Percentiles rank a stretch among this genome's conserved stretches.
phyloP scores from a whole-genome alignment of 2,113 vertebrate genomes.

The Austrofundulus limnaeus region DNA sequence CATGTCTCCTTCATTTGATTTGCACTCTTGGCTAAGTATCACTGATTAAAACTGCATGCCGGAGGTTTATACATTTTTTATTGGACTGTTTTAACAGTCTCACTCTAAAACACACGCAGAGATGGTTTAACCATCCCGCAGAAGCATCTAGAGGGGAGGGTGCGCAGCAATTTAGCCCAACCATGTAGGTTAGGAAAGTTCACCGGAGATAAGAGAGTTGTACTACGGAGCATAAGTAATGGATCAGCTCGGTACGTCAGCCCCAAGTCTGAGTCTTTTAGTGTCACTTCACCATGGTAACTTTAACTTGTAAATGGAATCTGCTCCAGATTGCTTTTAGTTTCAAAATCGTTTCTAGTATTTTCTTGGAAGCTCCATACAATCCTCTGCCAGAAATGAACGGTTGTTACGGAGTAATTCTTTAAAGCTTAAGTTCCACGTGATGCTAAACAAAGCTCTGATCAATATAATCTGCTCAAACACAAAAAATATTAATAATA shows the following conservation, averaged over 20 bases:
- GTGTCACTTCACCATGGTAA: constrained; percentile 5
- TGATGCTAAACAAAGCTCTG: not conserved
- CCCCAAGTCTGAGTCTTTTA: not conserved
- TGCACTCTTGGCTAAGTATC: constrained; percentile 13
- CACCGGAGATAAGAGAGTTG: not conserved
- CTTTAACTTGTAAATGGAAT: not conserved
- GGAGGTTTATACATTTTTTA: constrained; percentile 40
- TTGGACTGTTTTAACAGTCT: constrained; percentile 12
- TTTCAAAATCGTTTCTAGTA: not conserved
- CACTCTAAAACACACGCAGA: not conserved
- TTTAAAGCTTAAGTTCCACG: not conserved
- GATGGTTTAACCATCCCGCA: not conserved
- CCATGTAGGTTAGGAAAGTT: not conserved
- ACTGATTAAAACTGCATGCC: constrained; percentile 27
- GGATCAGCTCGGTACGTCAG: constrained; percentile 1
- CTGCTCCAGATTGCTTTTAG: too few species aligned
- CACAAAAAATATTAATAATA: too few species aligned
- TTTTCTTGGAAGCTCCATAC: not conserved
- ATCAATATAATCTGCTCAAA: too few species aligned
- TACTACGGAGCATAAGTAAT: constrained; percentile 2
- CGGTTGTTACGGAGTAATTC: not conserved
- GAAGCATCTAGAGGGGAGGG: constrained; percentile 9
- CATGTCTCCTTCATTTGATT: constrained; percentile 11
- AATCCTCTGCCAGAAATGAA: not conserved
- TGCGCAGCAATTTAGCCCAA: not conserved